Percentiles rank a stretch among this genome's conserved stretches.
Conservation (phyloP, 37 sponge, comb jelly and placozoan species). For the Geodia barretti region DNA sequence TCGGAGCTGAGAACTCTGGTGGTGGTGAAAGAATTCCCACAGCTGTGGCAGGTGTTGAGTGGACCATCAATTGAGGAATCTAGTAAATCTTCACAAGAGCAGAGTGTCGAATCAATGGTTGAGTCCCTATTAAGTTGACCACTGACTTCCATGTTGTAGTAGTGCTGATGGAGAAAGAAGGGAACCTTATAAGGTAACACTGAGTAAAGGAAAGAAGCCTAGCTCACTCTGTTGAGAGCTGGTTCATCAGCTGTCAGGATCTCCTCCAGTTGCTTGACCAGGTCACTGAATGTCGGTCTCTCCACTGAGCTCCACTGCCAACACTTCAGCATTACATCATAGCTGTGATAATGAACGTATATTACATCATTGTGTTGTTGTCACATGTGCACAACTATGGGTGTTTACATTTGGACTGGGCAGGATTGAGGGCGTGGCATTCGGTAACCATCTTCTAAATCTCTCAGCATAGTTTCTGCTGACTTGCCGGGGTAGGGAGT, state of each 20-base stretch:
- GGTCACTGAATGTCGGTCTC: constrained; percentile 19
- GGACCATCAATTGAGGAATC: neutral
- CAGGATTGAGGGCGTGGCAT: constrained; percentile 31
- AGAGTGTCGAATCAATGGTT: neutral
- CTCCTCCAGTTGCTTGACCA: neutral
- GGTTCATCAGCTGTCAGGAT: neutral
- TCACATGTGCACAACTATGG: neutral
- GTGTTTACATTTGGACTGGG: constrained; percentile 39
- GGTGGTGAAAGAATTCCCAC: neutral
- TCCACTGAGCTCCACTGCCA: constrained; percentile 1
- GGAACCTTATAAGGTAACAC: neutral
- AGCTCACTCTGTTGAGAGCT: neutral
- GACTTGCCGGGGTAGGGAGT: constrained; percentile 52
- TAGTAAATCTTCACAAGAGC: neutral
- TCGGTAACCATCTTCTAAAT: constrained; percentile 10
- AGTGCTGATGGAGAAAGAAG: no score
- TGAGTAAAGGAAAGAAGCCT: neutral
- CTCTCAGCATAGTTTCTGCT: constrained; percentile 12
- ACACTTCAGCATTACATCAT: constrained; percentile 25
- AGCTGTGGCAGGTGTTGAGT: neutral
- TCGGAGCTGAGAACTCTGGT: neutral
- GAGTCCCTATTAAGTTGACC: neutral
- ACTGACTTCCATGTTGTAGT: neutral
- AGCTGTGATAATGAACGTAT: constrained; percentile 1
- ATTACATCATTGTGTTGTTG: neutral